Evolutionary conservation across 2,797 vertebrate genomes (phyloP), one percentile per base, ranked within the genome.

Genomic region (Chromobotia macracanthus): DNA sequence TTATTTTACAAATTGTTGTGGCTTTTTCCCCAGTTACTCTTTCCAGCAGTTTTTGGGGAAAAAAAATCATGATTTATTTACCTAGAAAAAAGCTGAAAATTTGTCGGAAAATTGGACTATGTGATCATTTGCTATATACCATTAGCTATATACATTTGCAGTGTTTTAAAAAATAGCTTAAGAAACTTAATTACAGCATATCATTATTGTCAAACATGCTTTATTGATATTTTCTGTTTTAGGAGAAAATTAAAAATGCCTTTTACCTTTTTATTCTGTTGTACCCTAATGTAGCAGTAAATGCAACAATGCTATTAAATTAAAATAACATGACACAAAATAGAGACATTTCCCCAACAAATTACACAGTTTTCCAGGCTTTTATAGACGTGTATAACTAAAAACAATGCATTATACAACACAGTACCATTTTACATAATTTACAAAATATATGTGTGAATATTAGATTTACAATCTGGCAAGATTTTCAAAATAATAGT

Each of bases 381-480:
- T 44, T 48, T 31, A 38, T 31, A 28, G 46, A 46, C 23, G 53
- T 44, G 6, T 41, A 41, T 75, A 66, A 28, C 7, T 58, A 18
- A 67, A 13, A 5, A 11, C 44, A 11, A 9, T 2, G 11, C 44
- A 48, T 48, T 48, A 55, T 56, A 67, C 50, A 75, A 55, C 51
- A 67, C 16, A 38, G 9, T 51, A 55, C 13, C 48, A 46, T 76
- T 68, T 28, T 21, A 48, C 23, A 60, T 46, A 21, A 31, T 68
- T 31, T 77, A 77, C 18, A 68, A 77, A 46, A 76, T 41, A 28
- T 67, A 67, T 76, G 18, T 9, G 28, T 38, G 12, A 60, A 28
- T 15, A 18, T 31, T 15, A 28, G 56, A n/a, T 65, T 44, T 75
- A 55, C 53, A 58, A 56, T 56, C 10, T 23, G 55, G 55, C 10